Evolutionary conservation across 2,888 invertebrate genomes (phyloP).

Genomic region (Lypha dubia): DNA sequence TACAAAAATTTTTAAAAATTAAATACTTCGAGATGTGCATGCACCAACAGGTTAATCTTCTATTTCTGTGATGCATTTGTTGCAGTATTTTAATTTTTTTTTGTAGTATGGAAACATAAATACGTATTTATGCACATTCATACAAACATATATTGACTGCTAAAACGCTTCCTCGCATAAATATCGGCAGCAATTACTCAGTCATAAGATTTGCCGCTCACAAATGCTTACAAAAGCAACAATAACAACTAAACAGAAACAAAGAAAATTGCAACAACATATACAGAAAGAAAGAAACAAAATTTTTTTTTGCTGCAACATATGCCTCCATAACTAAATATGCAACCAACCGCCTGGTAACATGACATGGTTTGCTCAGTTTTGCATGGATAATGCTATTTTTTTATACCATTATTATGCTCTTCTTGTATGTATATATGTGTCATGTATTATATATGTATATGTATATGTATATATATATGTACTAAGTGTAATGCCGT

Average conservation of each 20-base stretch:
- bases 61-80: slow-evolving; percentile 1
- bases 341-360: slow-evolving; percentile 61
- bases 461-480: slow-evolving; percentile 29
- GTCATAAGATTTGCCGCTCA: slow-evolving; percentile 81
- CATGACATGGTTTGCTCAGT: slow-evolving; percentile 64
- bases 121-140: slow-evolving; percentile 60
- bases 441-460: background rate
- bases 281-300: slow-evolving; percentile 40
- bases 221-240: slow-evolving; percentile 27
- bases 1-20: too few relatives aligned
- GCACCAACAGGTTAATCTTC: slow-evolving; percentile 37
- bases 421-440: background rate
- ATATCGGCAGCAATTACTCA: slow-evolving; percentile 83
- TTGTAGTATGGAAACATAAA: slow-evolving; percentile 36
- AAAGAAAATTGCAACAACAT: slow-evolving; percentile 42
- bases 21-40: background rate
- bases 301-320: slow-evolving; percentile 28
- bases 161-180: slow-evolving; percentile 82
- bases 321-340: slow-evolving; percentile 40
- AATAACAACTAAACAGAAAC: slow-evolving; percentile 31
- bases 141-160: slow-evolving; percentile 73
- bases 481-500: slow-evolving; percentile 64
- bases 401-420: slow-evolving; percentile 28
- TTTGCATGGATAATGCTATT: slow-evolving; percentile 61
- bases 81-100: slow-evolving; percentile 11